Evolutionary conservation across 2,113 vertebrate species (phyloP), one percentile per base, ranked within the genome.

Genomic region (Phasianus colchicus): DNA sequence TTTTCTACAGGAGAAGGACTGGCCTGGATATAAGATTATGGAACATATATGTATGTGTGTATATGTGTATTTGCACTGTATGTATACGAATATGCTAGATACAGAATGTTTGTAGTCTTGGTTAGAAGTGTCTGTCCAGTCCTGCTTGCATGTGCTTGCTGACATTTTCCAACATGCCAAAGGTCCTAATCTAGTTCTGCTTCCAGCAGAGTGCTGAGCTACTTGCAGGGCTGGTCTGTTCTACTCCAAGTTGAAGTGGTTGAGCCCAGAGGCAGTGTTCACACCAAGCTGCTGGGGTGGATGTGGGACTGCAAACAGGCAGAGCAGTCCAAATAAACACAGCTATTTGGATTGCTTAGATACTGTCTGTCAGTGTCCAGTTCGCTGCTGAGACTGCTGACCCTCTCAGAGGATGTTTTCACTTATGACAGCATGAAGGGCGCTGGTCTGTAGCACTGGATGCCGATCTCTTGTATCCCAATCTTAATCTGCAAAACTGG

Each of bases 61-160:
- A 50, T 17, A 54, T 16, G 15, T 29, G 27, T 54, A 54, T 17
- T 30, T 30, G 30, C 27, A 29, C 17, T 24, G 48, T 10, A 30
- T 52, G 50, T 4, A 40, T 8, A 8, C 1, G 9, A 1, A 4
- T 2, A 4, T 1, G 1, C 5, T 16, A 17, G 30, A 32, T 54
- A 4, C 61, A 45, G 40, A 38, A 60, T 19, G 25, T 32, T 47
- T 55, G 57, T 50, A 45, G 58, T 22, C 34, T 30, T 66, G 40
- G 11, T 55, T 64, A 45, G 71, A 85, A 63, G 55, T 16, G 8
- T 78, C 61, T 61, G 45, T 7, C 10, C 40, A 34, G 36, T 54
- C 13, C 63, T 25, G 6, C 25, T n/a, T 29, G 24, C n/a, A 30
- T 32, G 29, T 57, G 54, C 54, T 32, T 11, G 6, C 3, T 69